Evolutionary conservation across 2,113 vertebrate genomes (phyloP), one percentile per base, ranked within the genome.

Genomic region (Brevimyrus niger): DNA sequence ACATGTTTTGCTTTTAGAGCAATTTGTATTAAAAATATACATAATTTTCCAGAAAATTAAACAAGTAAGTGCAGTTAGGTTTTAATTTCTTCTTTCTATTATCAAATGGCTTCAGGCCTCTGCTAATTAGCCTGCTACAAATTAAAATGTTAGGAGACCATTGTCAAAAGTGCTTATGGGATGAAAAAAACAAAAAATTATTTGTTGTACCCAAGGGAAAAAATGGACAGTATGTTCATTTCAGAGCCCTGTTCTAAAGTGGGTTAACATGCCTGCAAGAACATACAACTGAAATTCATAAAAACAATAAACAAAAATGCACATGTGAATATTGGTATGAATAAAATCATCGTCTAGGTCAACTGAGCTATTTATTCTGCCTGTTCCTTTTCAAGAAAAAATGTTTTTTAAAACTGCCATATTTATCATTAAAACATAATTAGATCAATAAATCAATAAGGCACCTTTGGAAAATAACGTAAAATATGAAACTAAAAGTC

Each of bases 21-120:
- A 80, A 80, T 80, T 80, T 80, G 4, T 80, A 88, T 61, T 3
- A 88, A 65, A 47, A 46, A 31, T 69, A 44, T 23, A 89, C 47
- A 89, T 38, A 17, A 23, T 82, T 89, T 89, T 53, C 51, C 76
- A 84, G 35, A 83, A 89, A 80, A 61, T 85, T 89, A 58, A 42
- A 13, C 15, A 17, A 11, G 21, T 89, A 27, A 89, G 55, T 85
- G 80, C 46, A 85, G 47, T 47, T 69, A 44, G 65, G 46, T 76
- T 50, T 87, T 42, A 87, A 90, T 90, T 87, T 80, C 19, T 35
- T 44, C 15, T 73, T 38, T 73, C 42, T 69, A 51, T 73, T 73
- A 87, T 38, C 47, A 44, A 76, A 87, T 38, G 65, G 85, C 85
- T 46, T 44, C 35, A 53, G 85, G 85, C 31, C 19, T 89, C 82